Evolutionary conservation across 2,797 vertebrate genomes (phyloP), one percentile per base, ranked within the genome.

Genomic region (Acanthurus leucopareius): DNA sequence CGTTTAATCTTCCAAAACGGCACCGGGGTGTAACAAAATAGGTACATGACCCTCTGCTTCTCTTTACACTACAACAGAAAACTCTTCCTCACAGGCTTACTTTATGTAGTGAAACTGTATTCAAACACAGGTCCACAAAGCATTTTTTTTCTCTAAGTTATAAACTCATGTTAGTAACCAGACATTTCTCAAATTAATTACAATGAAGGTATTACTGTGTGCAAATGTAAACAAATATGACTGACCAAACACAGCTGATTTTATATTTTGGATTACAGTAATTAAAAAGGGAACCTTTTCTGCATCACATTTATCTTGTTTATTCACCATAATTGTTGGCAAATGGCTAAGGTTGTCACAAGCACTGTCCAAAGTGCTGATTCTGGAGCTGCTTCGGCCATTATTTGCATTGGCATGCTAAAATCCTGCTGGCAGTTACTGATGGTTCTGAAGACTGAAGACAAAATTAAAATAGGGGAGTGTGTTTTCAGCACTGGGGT

Each of bases 1-100:
- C 10, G 13, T 81, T 72, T 60, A 85, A 47, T 81, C 63, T 59
- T 28, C 51, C 42, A 59, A 73, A 77, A 77, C 4, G 0, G 40
- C 17, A 62, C 57, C 49, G 28, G 13, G 52, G 67, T 60, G 32
- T 59, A 28, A 19, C 53, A 56, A 52, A 68, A 45, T 19, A 57
- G 59, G n/a, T 57, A 61, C 49, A 73, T 4, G 51, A 69, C 54
- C 65, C 38, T 65, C 35, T 47, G 25, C 49, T 40, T 49, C 54
- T 64, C 28, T 32, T n/a, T 20, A 20, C 13, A 19, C 2, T 9
- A 10, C 2, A 17, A 4, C 28, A 60, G 4, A 11, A 16, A 15
- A 25, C 20, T 22, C 42, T 56, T 15, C 49, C 14, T 44, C 6
- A 58, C 14, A 52, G 8, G 63, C 22, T 53, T 25, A 35, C 38